Base-by-base conservation (phyloP, 1,140 invertebrate genomes). In the Nixonia krombeini region DNA sequence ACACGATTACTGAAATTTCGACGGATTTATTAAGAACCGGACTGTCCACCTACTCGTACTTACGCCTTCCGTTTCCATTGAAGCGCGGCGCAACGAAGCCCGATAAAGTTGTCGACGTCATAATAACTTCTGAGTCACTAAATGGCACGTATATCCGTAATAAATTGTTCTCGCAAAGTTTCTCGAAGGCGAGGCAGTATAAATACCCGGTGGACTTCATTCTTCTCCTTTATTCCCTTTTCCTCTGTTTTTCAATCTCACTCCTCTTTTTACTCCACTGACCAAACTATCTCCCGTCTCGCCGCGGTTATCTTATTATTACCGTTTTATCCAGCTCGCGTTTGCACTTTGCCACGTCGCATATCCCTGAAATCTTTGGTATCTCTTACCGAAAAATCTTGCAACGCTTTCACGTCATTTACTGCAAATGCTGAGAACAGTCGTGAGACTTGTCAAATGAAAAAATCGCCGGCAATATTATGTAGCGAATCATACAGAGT, bases 131-230 rank as follows among this genome's bases (percentile, higher is more conserved):
- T 66, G 68, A 69, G 74, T 75, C 75, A 70, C 73, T 78, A 82
- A 81, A 80, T 80, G 77, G 73, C 73, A 81, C 78, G 74, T 80
- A 80, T 82, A 82, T 81, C 75, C 81, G 74, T 81, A 81, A 83
- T 81, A 81, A 81, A 83, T 83, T 81, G 77, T 83, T 81, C 73
- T 75, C 69, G 55, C 69, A 76, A 81, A 81, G 72, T 81, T 82
- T 81, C 76, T 69, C 37, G 72, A 75, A 79, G 59, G 72, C 72
- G 46, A 74, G 58, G 78, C 74, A 76, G 73, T 73, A 81, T 74
- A 79, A 81, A 82, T 79, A 79, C 73, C 74, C 67, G 37, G 53
- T 38, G 55, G 66, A 71, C 70, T 68, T 61, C 52, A 40, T 56
- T 56, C 41, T 61, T 37, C 50, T 49, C 17, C 53, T 58, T 28